Evolutionary conservation across 2,113 vertebrate species (phyloP).

Genomic region (Marmota flaviventris): DNA sequence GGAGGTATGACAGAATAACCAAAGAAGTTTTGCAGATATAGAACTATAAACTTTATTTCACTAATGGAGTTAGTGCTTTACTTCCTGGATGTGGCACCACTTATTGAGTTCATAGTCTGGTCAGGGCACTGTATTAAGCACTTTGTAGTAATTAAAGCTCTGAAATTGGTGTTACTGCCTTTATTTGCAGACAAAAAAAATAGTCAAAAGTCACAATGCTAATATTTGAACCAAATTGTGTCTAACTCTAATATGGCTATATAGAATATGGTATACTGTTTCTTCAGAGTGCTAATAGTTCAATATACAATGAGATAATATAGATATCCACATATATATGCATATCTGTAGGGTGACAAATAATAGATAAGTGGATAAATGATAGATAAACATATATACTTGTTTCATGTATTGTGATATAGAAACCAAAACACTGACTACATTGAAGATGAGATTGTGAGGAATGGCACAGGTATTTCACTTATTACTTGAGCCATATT

Average conservation of each 20-base stretch:
- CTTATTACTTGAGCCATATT: constrained; percentile 63
- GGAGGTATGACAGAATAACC: neutral
- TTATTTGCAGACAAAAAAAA: neutral
- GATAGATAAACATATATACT: neutral
- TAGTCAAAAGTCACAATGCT: neutral
- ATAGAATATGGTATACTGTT: neutral
- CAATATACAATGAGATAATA: neutral
- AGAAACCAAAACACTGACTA: neutral
- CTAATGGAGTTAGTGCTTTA: neutral
- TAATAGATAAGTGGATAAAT: neutral
- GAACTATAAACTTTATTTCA: neutral
- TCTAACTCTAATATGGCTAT: neutral
- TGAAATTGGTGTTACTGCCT: neutral
- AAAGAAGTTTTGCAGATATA: neutral
- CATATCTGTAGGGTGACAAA: neutral
- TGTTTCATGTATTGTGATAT: neutral
- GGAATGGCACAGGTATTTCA: constrained; percentile 56
- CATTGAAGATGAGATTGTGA: constrained; percentile 51
- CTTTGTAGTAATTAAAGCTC: neutral
- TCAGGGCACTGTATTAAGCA: neutral
- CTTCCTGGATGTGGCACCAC: neutral
- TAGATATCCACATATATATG: neutral
- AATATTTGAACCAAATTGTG: neutral
- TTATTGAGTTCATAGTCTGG: neutral
- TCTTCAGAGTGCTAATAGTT: neutral